phyloP scores from a whole-genome alignment of 2,113 vertebrate species.

The Anhinga rufa region DNA sequence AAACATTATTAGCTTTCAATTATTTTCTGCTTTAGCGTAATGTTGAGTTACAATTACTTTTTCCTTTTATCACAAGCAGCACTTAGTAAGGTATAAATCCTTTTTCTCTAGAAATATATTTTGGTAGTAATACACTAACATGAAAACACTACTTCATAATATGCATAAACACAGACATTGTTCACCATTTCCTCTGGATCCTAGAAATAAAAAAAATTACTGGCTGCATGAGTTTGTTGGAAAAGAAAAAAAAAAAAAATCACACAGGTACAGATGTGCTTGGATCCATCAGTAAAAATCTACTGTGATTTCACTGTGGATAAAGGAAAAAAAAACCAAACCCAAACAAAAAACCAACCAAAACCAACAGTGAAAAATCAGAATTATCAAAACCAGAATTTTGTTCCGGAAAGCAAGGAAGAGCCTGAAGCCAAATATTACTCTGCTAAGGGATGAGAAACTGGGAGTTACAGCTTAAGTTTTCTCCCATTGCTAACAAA shows the following conservation, averaged over 20 bases:
- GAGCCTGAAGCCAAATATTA: not conserved
- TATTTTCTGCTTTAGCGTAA: not conserved
- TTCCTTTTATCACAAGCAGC: not conserved
- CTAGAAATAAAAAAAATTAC: not conserved
- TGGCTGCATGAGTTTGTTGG: not conserved
- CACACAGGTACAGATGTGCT: not conserved
- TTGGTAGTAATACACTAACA: not conserved
- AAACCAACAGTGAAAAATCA: not conserved
- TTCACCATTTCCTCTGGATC: not conserved
- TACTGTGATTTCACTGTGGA: not conserved
- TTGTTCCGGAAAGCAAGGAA: not conserved
- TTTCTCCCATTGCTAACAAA: not conserved
- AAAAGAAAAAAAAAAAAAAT: not conserved
- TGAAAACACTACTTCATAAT: not conserved
- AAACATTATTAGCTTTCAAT: not conserved
- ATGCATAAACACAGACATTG: not conserved
- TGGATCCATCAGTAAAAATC: not conserved
- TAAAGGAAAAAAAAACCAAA: not conserved
- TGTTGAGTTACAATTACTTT: not conserved
- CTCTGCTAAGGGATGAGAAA: not conserved
- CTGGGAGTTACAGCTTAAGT: not conserved
- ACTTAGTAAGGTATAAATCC: not conserved
- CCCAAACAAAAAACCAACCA: not conserved
- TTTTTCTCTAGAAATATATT: not conserved
- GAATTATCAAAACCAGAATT: not conserved